These are phyloP conservation scores for Schlechtendalia chinensis DNA, from an alignment of 1,140 invertebrate species.

Conservation along the genomic window DNA sequence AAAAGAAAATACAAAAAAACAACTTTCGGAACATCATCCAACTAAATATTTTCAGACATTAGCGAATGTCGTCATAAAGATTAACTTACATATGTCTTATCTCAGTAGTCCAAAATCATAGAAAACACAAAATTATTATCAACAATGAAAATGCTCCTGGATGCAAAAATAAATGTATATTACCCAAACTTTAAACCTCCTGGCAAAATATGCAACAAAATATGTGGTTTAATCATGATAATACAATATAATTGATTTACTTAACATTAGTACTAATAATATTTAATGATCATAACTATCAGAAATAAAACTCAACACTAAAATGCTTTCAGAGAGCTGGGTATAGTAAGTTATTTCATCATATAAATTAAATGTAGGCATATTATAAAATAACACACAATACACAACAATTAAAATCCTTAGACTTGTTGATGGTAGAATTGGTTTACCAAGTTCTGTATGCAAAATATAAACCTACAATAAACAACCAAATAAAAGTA, in stretches of 20 bases:
- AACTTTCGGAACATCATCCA: neutral
- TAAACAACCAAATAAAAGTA: neutral
- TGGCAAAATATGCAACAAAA: too few relatives aligned
- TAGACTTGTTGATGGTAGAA: slow-evolving; percentile 92
- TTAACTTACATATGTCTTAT: neutral
- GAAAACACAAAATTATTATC: too few relatives aligned
- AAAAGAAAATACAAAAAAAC: neutral
- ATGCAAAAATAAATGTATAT: neutral
- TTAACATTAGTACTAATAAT: too few relatives aligned
- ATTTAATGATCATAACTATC: neutral
- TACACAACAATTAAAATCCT: too few relatives aligned
- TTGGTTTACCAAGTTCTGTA: slow-evolving; percentile 94
- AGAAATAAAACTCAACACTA: neutral
- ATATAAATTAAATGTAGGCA: neutral
- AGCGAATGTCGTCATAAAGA: slow-evolving; percentile 28
- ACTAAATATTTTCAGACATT: too few relatives aligned
- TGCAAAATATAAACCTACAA: slow-evolving; percentile 84
- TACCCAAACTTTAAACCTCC: too few relatives aligned
- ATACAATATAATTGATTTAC: too few relatives aligned
- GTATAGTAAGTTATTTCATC: slow-evolving; percentile 9
- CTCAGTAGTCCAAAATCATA: too few relatives aligned
- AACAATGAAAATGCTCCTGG: too few relatives aligned
- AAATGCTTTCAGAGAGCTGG: slow-evolving; percentile 11
- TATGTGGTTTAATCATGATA: too few relatives aligned
- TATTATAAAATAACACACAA: too few relatives aligned